Evolutionary conservation across 2,797 vertebrate species (phyloP).

Genomic region (Mormyrus proboscirostris): DNA sequence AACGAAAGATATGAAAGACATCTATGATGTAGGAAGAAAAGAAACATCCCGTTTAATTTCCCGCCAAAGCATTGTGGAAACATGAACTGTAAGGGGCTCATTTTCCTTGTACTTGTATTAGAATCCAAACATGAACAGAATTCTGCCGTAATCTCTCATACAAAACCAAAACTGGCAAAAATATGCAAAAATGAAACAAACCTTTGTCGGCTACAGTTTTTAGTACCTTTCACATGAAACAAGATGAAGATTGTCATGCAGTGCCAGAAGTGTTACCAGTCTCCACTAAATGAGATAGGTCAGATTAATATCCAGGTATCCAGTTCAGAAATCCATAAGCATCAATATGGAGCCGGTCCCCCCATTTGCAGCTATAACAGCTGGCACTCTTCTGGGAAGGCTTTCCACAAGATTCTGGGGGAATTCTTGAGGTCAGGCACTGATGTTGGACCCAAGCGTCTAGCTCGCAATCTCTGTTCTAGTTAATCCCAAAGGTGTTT

Average conservation of each 20-base stretch:
- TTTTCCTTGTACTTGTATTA: not conserved
- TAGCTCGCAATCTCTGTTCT: not conserved
- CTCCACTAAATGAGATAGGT: not conserved
- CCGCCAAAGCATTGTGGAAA: not conserved
- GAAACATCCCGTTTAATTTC: not conserved
- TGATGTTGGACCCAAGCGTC: not conserved
- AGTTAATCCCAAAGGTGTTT: not conserved
- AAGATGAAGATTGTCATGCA: not conserved
- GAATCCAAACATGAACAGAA: not conserved
- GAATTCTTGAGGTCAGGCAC: not conserved
- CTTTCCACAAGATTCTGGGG: not conserved
- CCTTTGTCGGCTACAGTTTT: not conserved
- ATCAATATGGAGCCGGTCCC: not conserved
- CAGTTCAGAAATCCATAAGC: not conserved
- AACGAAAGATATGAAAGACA: not conserved
- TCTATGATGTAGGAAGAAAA: not conserved
- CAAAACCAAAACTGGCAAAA: not conserved
- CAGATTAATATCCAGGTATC: not conserved
- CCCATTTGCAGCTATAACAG: not conserved
- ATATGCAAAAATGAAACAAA: too few relatives aligned
- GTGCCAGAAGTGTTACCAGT: not conserved
- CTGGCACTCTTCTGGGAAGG: not conserved
- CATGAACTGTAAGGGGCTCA: not conserved
- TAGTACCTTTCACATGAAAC: not conserved
- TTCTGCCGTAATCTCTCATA: not conserved